phyloP scores from a whole-genome alignment of 1,140 invertebrate genomes.

The Drosophila carrolli region DNA sequence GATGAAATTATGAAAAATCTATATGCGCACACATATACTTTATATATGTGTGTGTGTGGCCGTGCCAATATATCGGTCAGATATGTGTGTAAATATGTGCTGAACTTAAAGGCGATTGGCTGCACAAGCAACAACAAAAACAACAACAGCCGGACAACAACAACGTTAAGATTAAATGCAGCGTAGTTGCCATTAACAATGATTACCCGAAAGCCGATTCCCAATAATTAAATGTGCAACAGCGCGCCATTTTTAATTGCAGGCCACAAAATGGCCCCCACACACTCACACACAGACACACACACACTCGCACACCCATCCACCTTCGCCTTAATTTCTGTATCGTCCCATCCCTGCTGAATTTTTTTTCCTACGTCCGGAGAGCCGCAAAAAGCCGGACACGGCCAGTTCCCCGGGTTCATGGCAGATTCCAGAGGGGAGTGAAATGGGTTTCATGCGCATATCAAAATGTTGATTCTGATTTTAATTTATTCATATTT shows the following conservation, averaged over 20 bases:
- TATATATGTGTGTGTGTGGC: constrained; percentile 1
- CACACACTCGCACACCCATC: background rate
- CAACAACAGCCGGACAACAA: constrained; percentile 27
- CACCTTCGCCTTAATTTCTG: constrained; percentile 30
- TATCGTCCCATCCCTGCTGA: constrained; percentile 6
- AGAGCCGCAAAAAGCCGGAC: constrained; percentile 30
- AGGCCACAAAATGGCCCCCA: constrained; percentile 68
- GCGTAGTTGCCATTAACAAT: constrained; percentile 81
- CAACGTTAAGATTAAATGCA: constrained; percentile 76
- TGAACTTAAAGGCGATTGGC: constrained; percentile 59
- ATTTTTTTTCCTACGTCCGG: constrained; percentile 16
- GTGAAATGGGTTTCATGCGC: constrained; percentile 46
- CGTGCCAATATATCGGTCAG: constrained; percentile 25
- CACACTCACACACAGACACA: background rate
- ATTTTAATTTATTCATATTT: constrained; percentile 83
- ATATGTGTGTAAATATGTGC: constrained; percentile 29
- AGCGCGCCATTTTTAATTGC: constrained; percentile 82
- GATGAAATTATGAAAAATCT: constrained; percentile 65
- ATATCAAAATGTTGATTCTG: constrained; percentile 80
- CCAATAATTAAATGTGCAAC: constrained; percentile 83
- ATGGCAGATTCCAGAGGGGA: constrained; percentile 15
- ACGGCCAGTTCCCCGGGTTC: constrained; percentile 21
- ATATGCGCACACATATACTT: constrained; percentile 37
- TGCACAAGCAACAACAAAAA: constrained; percentile 18
- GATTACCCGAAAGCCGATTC: constrained; percentile 82